Percentiles rank a stretch among this genome's conserved stretches.
Conservation (phyloP, 2,888 invertebrate species). For the Hanleya hanleyi region DNA sequence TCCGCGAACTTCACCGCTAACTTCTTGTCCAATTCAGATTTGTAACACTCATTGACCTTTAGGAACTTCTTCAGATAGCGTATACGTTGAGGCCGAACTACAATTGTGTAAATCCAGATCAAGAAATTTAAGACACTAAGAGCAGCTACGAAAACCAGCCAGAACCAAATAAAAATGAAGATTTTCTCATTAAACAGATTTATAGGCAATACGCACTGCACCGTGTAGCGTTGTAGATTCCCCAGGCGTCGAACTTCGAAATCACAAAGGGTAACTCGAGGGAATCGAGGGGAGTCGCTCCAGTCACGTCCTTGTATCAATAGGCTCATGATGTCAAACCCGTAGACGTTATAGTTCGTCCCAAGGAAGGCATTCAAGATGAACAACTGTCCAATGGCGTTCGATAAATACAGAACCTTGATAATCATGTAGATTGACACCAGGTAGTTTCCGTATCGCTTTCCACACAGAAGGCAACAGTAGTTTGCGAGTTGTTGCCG, state of each 20-base stretch:
- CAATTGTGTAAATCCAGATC: constrained; percentile 73
- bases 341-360: constrained; percentile 72
- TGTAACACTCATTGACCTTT: constrained; percentile 65
- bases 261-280: constrained; percentile 72
- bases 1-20: constrained; percentile 69
- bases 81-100: constrained; percentile 63
- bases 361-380: constrained; percentile 75
- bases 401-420: constrained; percentile 74
- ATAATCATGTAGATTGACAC: constrained; percentile 74
- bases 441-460: constrained; percentile 74
- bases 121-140: constrained; percentile 73
- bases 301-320: constrained; percentile 72
- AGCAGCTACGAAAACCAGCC: constrained; percentile 74
- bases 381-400: constrained; percentile 75
- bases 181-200: constrained; percentile 71
- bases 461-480: constrained; percentile 72
- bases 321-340: constrained; percentile 75
- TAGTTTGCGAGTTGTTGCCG: constrained; percentile 71
- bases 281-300: constrained; percentile 70
- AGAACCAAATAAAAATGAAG: constrained; percentile 76
- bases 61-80: constrained; percentile 69
- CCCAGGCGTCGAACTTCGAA: constrained; percentile 73
- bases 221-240: constrained; percentile 72
- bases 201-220: constrained; percentile 73
- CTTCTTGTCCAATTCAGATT: constrained; percentile 67